Conservation (phyloP, 1,140 invertebrate genomes). For the Apocrypta bakeri region DNA sequence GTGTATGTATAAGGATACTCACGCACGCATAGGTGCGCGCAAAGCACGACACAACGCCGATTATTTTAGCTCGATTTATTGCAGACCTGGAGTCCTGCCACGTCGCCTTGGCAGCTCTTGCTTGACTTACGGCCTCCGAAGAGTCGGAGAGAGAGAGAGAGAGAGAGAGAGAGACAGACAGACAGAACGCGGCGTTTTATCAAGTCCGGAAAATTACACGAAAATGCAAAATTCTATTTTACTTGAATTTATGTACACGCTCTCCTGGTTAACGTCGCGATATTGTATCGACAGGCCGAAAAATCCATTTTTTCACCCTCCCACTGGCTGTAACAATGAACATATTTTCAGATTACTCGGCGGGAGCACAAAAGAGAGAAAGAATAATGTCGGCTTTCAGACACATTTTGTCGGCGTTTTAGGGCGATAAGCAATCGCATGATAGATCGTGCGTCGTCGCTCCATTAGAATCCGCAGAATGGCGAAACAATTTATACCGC, state of each 20-base stretch:
- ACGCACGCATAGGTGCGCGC: background rate
- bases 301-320: background rate
- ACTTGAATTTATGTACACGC: too few relatives aligned
- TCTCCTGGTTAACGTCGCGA: too few relatives aligned
- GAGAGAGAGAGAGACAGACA: background rate
- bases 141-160: background rate
- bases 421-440: background rate
- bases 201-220: background rate
- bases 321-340: background rate
- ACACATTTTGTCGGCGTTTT: background rate
- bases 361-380: background rate
- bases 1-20: background rate
- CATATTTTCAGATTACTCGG: background rate
- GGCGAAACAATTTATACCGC: background rate
- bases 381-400: background rate
- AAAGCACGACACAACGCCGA: background rate
- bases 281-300: too few relatives aligned
- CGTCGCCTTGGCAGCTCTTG: background rate
- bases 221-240: background rate
- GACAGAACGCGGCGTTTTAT: background rate
- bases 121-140: background rate
- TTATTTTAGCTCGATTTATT: slow-evolving; percentile 47
- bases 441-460: background rate
- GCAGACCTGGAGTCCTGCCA: background rate
- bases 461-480: background rate